Percentiles rank a stretch among this genome's conserved stretches.
phyloP scores from a whole-genome alignment of 2,888 invertebrate genomes.

The Chirona hameri region DNA sequence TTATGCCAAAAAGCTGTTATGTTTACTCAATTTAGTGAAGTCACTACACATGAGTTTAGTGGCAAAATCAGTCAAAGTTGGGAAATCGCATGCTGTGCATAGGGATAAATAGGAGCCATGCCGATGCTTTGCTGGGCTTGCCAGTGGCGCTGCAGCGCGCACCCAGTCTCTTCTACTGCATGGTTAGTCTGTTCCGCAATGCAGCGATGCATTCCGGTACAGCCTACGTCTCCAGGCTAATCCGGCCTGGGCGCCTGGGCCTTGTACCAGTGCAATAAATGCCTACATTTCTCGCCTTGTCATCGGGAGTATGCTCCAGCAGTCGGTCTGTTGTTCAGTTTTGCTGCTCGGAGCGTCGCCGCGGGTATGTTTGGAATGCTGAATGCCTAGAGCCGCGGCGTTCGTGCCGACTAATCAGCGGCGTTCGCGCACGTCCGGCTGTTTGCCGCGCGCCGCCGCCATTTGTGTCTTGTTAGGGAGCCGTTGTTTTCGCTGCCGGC shows the following conservation, averaged over 20 bases:
- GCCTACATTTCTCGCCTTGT: neutral
- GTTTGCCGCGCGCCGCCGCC: neutral
- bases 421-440: neutral
- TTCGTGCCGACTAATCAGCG: neutral
- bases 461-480: slow-evolving; percentile 3
- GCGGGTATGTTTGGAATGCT: neutral
- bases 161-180: too few species aligned
- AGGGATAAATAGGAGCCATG: too few species aligned
- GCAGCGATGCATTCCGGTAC: neutral
- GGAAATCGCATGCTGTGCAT: too few species aligned
- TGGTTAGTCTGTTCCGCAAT: too few species aligned
- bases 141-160: too few species aligned
- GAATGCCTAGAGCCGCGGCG: neutral
- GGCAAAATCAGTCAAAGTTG: too few species aligned
- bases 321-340: neutral
- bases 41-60: too few species aligned
- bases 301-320: neutral
- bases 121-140: too few species aligned
- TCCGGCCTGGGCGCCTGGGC: neutral
- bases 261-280: too few species aligned
- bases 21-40: too few species aligned
- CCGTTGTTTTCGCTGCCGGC: neutral
- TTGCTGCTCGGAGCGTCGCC: neutral
- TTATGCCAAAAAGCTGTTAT: too few species aligned
- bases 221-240: too few species aligned